Evolutionary conservation across 2,113 vertebrate species (phyloP).

Genomic region (Coreoperca whiteheadi): DNA sequence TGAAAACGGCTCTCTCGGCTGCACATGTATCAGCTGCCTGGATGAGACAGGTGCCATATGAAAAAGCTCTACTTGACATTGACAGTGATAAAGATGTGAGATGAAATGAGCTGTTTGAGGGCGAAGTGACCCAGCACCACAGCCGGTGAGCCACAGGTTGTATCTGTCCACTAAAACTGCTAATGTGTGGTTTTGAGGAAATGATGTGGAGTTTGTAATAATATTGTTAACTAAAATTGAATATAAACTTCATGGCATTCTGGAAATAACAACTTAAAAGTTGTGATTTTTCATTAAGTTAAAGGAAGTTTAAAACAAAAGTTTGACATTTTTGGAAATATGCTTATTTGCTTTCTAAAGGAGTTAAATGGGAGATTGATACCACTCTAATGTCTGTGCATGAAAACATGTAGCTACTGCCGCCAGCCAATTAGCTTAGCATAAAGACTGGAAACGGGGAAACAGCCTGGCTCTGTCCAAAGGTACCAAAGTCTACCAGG

Average conservation of each 20-base stretch:
- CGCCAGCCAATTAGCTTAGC: background rate
- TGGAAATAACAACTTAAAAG: background rate
- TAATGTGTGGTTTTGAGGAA: background rate
- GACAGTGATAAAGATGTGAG: conserved; percentile 54
- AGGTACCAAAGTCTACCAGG: background rate
- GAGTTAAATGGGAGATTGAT: background rate
- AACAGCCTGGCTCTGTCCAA: background rate
- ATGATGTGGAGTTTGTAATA: background rate
- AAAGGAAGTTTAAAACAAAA: background rate
- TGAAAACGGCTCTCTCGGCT: conserved; percentile 34
- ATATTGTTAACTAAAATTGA: background rate
- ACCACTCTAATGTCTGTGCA: background rate
- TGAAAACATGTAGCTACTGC: background rate
- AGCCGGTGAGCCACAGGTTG: conserved; percentile 14
- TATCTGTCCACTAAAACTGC: background rate
- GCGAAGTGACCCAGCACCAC: conserved; percentile 31
- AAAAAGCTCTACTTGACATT: conserved; percentile 69
- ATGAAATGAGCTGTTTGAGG: conserved; percentile 14
- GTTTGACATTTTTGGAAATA: background rate
- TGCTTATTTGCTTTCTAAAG: too few species aligned
- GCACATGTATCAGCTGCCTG: conserved; percentile 38
- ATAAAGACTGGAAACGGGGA: background rate
- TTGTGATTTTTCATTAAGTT: background rate
- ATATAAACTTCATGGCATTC: background rate
- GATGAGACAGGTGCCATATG: conserved; percentile 13